These are phyloP conservation scores for Aeoliscus strigatus DNA, from an alignment of 2,797 vertebrate genomes.

Conservation along the genomic window DNA sequence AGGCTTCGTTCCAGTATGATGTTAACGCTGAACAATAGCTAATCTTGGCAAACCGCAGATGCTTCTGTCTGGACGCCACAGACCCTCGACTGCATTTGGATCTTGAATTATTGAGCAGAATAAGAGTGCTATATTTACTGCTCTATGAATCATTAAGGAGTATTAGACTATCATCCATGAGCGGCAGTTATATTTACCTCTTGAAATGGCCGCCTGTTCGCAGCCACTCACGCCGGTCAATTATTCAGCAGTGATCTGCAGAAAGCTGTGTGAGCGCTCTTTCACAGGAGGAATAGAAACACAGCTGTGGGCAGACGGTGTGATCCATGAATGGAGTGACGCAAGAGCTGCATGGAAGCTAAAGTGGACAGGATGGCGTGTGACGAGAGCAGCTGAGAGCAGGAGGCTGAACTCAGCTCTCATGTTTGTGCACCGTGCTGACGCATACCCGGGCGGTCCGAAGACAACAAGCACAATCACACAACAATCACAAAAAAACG, in stretches of 20 bases:
- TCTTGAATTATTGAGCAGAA: constrained; percentile 73
- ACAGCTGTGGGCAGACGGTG: constrained; percentile 39
- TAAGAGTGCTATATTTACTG: constrained; percentile 76
- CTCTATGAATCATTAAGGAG: constrained; percentile 76
- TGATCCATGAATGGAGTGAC: constrained; percentile 60
- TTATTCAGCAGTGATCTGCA: constrained; percentile 69
- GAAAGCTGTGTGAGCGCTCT: constrained; percentile 40
- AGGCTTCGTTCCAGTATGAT: constrained; percentile 1
- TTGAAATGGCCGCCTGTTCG: constrained; percentile 66
- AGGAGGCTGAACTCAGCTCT: constrained; percentile 35
- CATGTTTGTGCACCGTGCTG: constrained; percentile 34
- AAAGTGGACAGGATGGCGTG: constrained; percentile 25
- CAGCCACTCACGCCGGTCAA: constrained; percentile 65
- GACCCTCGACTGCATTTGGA: constrained; percentile 51
- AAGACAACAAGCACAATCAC: constrained; percentile 16
- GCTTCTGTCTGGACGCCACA: constrained; percentile 28
- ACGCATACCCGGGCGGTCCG: constrained; percentile 22
- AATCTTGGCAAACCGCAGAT: constrained; percentile 1
- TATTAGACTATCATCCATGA: constrained; percentile 72
- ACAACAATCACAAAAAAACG: not conserved
- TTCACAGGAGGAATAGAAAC: constrained; percentile 40
- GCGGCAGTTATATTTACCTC: constrained; percentile 79
- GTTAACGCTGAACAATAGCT: constrained; percentile 9
- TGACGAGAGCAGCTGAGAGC: constrained; percentile 35
- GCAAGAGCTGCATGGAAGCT: constrained; percentile 26